Evolutionary conservation across 2,113 vertebrate genomes (phyloP), one percentile per base, ranked within the genome.

Genomic region (Eulemur macaco): DNA sequence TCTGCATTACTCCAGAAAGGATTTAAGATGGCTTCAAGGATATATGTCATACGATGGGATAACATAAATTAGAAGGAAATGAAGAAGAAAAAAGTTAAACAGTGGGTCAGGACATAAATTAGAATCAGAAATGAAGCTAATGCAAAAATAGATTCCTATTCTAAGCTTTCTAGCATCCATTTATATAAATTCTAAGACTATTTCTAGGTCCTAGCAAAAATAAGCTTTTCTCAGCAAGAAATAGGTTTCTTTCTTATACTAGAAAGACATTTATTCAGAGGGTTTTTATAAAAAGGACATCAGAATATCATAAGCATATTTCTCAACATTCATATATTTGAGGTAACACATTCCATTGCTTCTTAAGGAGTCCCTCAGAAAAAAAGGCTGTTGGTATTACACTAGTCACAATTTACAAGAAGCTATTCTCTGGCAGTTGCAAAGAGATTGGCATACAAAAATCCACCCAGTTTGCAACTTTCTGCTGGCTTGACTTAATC

Each of bases 11-110:
- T 91, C 18, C 50, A 63, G n/a, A 58, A 90, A 89, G 18, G 13
- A 90, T 50, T 90, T 80, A 90, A 95, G 64, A 83, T 71, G 18
- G 8, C 18, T 86, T 89, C 11, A 69, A 69, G 8, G 21, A 37
- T 66, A 29, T 4, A 50, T 64, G n/a, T 14, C 68, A 78, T 73
- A 60, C 15, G 78, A 34, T 15, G 56, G 84, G 25, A 93, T 94
- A 83, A 89, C 8, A 69, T 82, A 93, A 89, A 83, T 96, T 89
- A 86, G 90, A 92, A 97, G 47, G 34, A 96, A 96, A 89, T 94
- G 66, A 88, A 71, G 81, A 83, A 68, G 73, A 47, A 94, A 93
- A 84, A 96, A 47, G 45, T 89, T 89, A 89, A 86, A 60, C 29
- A 83, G 15, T 27, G 6, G 42, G n/a, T 94, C 84, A 97, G 77